Evolutionary conservation across 1,140 invertebrate species (phyloP).

Genomic region (Drosophila dunni): DNA sequence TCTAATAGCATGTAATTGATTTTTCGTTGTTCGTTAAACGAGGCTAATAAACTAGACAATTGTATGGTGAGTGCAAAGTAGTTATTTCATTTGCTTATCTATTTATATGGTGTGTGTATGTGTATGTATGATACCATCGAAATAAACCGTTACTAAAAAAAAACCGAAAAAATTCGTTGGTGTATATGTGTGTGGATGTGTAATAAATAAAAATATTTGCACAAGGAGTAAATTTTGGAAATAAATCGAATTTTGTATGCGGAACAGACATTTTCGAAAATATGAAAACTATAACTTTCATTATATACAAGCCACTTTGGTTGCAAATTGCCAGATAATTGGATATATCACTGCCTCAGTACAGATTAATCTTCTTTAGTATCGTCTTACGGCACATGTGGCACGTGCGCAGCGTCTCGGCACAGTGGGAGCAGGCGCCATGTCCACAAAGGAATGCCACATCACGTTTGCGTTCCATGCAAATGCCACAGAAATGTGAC

Average conservation of each 20-base stretch:
- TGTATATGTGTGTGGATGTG: constrained; percentile 18
- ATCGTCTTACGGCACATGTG: constrained; percentile 97
- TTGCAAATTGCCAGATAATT: constrained; percentile 50
- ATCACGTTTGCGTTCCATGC: constrained; percentile 91
- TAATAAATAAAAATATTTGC: constrained; percentile 67
- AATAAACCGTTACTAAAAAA: constrained; percentile 50
- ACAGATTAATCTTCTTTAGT: constrained; percentile 94
- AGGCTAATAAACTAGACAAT: constrained; percentile 71
- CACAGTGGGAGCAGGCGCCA: constrained; percentile 93
- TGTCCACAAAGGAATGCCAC: constrained; percentile 96
- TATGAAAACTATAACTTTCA: constrained; percentile 14
- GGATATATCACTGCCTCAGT: constrained; percentile 84
- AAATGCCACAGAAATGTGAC: constrained; percentile 91
- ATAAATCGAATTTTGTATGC: constrained; percentile 14
- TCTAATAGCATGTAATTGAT: constrained; percentile 63
- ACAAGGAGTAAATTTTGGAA: constrained; percentile 21
- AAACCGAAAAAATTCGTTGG: constrained; percentile 39
- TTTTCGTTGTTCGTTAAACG: constrained; percentile 69
- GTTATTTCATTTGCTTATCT: constrained; percentile 42
- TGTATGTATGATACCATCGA: constrained; percentile 30
- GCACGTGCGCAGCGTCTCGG: constrained; percentile 92
- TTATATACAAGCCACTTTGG: constrained; percentile 81
- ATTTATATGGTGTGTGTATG: constrained; percentile 23
- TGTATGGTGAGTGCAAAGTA: constrained; percentile 44
- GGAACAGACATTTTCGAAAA: constrained; percentile 13